Evolutionary conservation across 2,888 invertebrate species (phyloP).

Genomic region (Tetheella fluctuosa): DNA sequence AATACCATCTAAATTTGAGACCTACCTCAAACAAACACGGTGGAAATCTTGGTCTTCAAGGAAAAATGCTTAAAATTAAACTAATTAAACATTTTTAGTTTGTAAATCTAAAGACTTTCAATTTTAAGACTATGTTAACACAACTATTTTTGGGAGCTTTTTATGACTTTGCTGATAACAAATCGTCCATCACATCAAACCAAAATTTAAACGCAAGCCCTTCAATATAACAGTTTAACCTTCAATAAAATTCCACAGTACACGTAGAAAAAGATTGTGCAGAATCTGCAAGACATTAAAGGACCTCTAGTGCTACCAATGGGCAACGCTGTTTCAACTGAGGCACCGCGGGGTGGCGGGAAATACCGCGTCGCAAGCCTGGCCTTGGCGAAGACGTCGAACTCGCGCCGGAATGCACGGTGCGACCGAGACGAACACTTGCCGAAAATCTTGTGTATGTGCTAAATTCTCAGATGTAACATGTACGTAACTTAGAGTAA

Average conservation of each 20-base stretch:
- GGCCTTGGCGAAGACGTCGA: constrained; percentile 76
- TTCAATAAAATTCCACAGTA: background rate
- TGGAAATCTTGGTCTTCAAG: too few relatives aligned
- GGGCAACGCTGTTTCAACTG: constrained; percentile 41
- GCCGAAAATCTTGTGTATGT: constrained; percentile 62
- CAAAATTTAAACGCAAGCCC: background rate
- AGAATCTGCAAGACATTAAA: constrained; percentile 17
- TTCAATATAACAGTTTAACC: background rate
- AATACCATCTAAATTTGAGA: background rate
- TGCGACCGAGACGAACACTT: constrained; percentile 50
- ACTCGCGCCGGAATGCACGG: constrained; percentile 73
- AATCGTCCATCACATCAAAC: background rate
- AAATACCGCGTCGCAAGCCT: constrained; percentile 31
- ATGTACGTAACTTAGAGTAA: constrained; percentile 8
- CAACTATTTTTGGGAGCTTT: too few relatives aligned
- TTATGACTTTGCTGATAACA: too few relatives aligned
- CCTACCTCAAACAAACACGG: background rate
- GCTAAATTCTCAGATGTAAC: constrained; percentile 28
- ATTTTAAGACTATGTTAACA: too few relatives aligned
- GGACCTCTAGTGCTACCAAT: constrained; percentile 37
- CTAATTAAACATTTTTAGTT: too few relatives aligned
- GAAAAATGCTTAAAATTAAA: too few relatives aligned
- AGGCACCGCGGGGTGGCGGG: constrained; percentile 64
- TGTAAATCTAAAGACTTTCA: too few relatives aligned
- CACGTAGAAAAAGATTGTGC: constrained; percentile 3